These are phyloP conservation scores for Patella caerulea DNA, from an alignment of 2,888 invertebrate genomes.

Conservation along the genomic window DNA sequence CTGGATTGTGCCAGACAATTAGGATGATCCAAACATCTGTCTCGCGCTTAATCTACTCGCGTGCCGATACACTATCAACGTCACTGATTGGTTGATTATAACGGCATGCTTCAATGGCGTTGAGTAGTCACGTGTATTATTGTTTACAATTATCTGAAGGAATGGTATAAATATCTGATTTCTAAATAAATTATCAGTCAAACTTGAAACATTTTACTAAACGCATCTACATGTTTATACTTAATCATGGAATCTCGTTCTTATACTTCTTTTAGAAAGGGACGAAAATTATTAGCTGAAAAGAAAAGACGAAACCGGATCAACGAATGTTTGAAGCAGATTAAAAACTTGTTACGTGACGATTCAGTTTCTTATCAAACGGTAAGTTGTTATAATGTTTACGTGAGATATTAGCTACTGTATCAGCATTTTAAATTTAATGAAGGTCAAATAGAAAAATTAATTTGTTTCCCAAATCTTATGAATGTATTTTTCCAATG, in stretches of 20 bases:
- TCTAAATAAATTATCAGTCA: background rate
- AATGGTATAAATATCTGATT: background rate
- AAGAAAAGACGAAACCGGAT: constrained; percentile 6
- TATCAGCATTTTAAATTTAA: too few species aligned
- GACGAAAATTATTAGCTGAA: constrained; percentile 5
- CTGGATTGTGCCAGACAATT: too few species aligned
- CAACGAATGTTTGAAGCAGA: background rate
- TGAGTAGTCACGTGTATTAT: constrained; percentile 3
- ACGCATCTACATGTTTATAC: background rate
- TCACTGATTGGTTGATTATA: constrained; percentile 2
- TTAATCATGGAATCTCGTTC: background rate
- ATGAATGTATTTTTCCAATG: too few species aligned
- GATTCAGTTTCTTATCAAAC: background rate
- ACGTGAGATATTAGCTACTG: too few species aligned
- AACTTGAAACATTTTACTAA: background rate
- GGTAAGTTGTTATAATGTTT: background rate
- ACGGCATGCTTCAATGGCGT: background rate
- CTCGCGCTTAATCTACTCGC: background rate
- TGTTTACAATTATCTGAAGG: background rate
- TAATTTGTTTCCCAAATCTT: too few species aligned
- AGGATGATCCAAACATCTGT: background rate
- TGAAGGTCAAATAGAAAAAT: too few species aligned
- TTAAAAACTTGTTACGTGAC: background rate
- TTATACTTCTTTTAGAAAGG: constrained; percentile 1
- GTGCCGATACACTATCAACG: background rate